These are phyloP conservation scores for Margarornis squamiger DNA, from an alignment of 2,797 vertebrate species.

Conservation along the genomic window DNA sequence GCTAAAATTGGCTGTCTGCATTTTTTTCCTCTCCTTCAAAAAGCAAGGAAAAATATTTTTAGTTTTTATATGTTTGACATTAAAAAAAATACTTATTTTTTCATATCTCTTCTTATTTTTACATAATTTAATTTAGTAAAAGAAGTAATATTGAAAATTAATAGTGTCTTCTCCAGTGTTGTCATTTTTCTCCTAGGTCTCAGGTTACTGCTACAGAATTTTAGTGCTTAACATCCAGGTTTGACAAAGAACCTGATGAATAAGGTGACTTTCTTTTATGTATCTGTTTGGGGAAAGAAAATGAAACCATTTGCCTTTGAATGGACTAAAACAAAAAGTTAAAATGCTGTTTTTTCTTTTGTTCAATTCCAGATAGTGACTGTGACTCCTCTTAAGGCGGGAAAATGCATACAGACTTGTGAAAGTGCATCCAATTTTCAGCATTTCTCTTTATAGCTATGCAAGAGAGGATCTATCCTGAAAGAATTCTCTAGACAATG, in stretches of 20 bases:
- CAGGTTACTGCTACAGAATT: background rate
- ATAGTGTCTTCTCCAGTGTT: background rate
- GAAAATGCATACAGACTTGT: background rate
- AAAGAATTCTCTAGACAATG: background rate
- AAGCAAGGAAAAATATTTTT: background rate
- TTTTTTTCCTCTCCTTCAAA: background rate
- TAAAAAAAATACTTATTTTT: background rate
- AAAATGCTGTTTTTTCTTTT: background rate
- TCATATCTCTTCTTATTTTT: background rate
- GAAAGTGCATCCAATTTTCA: background rate
- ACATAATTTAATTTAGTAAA: background rate
- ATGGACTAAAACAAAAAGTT: background rate
- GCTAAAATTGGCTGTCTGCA: background rate
- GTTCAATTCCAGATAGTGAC: background rate
- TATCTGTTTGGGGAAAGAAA: background rate
- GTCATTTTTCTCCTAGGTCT: background rate
- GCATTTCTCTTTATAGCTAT: background rate
- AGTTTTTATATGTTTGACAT: background rate
- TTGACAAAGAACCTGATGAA: background rate
- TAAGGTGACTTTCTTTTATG: background rate
- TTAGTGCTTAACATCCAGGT: background rate
- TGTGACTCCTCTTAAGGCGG: background rate
- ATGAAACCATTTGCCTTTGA: background rate
- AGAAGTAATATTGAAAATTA: background rate
- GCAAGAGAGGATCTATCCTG: background rate